phyloP scores from a whole-genome alignment of 92 coral and sea anemone species.

The Heliopora coerulea region DNA sequence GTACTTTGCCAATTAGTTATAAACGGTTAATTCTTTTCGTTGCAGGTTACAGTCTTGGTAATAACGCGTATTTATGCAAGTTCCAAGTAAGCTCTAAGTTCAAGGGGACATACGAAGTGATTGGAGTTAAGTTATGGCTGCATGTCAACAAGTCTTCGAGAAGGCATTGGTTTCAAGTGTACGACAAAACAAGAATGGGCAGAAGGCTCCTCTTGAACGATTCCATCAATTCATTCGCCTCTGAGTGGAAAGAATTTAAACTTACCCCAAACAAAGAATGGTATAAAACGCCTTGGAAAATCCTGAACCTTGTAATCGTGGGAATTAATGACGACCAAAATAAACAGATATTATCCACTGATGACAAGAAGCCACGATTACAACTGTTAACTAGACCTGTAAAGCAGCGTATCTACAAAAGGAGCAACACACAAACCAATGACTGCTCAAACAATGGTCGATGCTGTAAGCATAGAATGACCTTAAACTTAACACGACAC shows the following conservation, averaged over 20 bases:
- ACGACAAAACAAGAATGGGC: background rate
- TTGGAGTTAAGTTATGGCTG: constrained; percentile 18
- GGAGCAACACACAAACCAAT: background rate
- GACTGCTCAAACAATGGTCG: background rate
- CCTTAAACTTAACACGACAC: background rate
- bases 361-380: background rate
- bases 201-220: constrained; percentile 2
- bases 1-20: too few species aligned
- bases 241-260: constrained; percentile 9
- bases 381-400: background rate
- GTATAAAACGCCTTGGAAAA: constrained; percentile 14
- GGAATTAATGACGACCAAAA: background rate
- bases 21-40: background rate
- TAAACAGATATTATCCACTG: background rate
- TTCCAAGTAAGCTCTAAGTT: background rate
- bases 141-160: constrained; percentile 2
- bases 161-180: constrained; percentile 10
- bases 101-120: background rate
- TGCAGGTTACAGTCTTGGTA: background rate
- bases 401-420: constrained; percentile 1
- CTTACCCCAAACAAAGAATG: constrained; percentile 8
- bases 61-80: constrained; percentile 2
- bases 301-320: constrained; percentile 10
- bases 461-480: constrained; percentile 19
- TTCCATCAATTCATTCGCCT: background rate